Percentiles rank a stretch among this genome's conserved stretches.
phyloP scores from a whole-genome alignment of 2,888 invertebrate genomes.

The Chrysotoxum bicinctum region DNA sequence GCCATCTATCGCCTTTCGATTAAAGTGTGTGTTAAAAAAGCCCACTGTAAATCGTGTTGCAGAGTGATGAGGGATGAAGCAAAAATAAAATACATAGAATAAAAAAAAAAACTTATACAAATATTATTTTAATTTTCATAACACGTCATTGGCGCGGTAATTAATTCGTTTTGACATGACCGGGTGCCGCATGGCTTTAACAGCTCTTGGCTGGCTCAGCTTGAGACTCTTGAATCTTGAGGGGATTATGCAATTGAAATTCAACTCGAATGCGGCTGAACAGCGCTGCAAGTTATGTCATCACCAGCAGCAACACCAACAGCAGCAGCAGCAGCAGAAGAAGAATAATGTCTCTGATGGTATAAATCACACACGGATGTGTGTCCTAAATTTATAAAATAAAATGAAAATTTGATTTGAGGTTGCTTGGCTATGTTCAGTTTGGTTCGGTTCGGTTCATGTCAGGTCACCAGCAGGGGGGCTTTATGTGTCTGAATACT shows the following conservation, averaged over 20 bases:
- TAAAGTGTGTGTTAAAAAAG: neutral
- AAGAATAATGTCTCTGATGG: slow-evolving; percentile 37
- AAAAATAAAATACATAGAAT: neutral
- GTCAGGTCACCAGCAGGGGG: slow-evolving; percentile 15
- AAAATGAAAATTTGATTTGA: slow-evolving; percentile 25
- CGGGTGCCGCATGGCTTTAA: slow-evolving; percentile 52
- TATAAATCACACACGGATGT: slow-evolving; percentile 46
- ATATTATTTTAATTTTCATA: slow-evolving; percentile 58
- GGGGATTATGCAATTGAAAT: slow-evolving; percentile 56
- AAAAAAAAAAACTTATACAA: slow-evolving; percentile 23
- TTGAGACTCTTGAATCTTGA: slow-evolving; percentile 38
- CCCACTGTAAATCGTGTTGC: neutral
- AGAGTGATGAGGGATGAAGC: neutral
- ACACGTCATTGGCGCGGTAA: slow-evolving; percentile 65
- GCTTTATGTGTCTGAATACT: neutral
- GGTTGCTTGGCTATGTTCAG: neutral
- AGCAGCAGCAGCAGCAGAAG: neutral
- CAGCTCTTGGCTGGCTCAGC: slow-evolving; percentile 28
- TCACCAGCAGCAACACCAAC: neutral
- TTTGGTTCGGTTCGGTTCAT: slow-evolving; percentile 27
- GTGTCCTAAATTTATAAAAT: slow-evolving; percentile 36
- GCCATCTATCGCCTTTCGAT: neutral
- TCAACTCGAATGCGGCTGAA: slow-evolving; percentile 36
- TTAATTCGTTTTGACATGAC: slow-evolving; percentile 70
- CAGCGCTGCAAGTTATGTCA: slow-evolving; percentile 45